Conservation (phyloP, 2,113 vertebrate genomes). For the Morphnarchus princeps region DNA sequence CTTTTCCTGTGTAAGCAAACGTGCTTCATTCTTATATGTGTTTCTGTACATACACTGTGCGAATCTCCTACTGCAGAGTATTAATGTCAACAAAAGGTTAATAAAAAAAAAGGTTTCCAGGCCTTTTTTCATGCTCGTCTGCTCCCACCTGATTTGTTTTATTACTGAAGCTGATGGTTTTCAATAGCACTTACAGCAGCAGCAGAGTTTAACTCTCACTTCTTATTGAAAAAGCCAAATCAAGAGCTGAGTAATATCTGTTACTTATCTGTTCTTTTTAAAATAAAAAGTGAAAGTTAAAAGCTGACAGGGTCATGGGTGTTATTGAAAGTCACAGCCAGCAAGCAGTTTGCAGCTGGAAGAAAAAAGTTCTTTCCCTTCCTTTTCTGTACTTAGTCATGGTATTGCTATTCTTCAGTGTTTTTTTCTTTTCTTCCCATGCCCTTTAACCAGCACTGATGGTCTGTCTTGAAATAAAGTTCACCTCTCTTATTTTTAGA, state of each 20-base stretch:
- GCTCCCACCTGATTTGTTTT: slow-evolving; percentile 39
- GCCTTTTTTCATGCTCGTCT: background rate
- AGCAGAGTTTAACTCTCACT: slow-evolving; percentile 22
- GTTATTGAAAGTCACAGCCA: background rate
- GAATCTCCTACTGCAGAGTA: slow-evolving; percentile 20
- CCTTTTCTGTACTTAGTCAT: background rate
- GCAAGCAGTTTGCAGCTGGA: background rate
- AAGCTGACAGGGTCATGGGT: background rate
- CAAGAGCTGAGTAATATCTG: slow-evolving; percentile 1
- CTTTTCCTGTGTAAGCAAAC: slow-evolving; percentile 42
- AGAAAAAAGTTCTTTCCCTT: background rate
- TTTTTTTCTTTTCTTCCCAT: background rate
- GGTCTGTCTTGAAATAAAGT: background rate
- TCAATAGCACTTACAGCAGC: background rate
- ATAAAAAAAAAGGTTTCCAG: slow-evolving; percentile 31
- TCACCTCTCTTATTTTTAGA: background rate
- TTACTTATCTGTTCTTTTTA: slow-evolving; percentile 20
- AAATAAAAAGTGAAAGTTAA: slow-evolving; percentile 36
- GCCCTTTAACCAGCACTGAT: background rate
- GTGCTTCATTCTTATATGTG: background rate
- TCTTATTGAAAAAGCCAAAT: slow-evolving; percentile 41
- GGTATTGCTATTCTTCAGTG: background rate
- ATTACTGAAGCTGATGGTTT: slow-evolving; percentile 8
- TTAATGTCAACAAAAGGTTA: slow-evolving; percentile 62
- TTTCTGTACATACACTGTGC: background rate